These are phyloP conservation scores for Conomelus anceps DNA, from an alignment of 2,888 invertebrate genomes.

Conservation along the genomic window DNA sequence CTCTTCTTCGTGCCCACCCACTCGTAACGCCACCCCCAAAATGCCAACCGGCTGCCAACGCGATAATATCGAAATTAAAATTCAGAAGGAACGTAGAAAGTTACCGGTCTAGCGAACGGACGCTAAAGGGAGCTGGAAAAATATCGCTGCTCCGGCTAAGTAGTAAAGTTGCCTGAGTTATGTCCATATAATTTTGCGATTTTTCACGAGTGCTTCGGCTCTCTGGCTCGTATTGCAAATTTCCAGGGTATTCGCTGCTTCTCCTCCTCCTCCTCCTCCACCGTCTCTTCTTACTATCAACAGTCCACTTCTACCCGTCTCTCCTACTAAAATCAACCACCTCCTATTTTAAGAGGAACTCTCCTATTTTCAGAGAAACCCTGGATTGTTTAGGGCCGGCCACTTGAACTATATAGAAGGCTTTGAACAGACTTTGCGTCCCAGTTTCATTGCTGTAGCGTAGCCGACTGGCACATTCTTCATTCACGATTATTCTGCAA, in stretches of 20 bases:
- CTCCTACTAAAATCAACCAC: neutral
- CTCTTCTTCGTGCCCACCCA: neutral
- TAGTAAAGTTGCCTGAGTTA: neutral
- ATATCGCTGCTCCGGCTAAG: neutral
- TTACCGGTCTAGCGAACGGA: neutral
- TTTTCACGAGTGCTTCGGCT: neutral
- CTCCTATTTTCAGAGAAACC: neutral
- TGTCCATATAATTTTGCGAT: neutral
- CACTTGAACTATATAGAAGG: neutral
- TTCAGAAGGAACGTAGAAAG: neutral
- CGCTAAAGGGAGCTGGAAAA: neutral
- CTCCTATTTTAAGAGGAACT: neutral
- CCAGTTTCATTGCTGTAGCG: neutral
- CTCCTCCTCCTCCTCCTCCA: no score
- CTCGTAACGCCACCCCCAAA: no score
- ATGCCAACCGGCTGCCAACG: neutral
- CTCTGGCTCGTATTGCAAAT: neutral
- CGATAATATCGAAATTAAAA: neutral
- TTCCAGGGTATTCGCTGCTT: neutral
- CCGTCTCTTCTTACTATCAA: no score
- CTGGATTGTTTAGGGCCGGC: neutral
- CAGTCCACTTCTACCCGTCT: no score
- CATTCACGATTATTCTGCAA: neutral
- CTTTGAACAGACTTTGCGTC: neutral
- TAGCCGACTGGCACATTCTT: neutral